These are phyloP conservation scores for Linyphia triangularis DNA, from an alignment of 2,888 invertebrate species.

Conservation along the genomic window DNA sequence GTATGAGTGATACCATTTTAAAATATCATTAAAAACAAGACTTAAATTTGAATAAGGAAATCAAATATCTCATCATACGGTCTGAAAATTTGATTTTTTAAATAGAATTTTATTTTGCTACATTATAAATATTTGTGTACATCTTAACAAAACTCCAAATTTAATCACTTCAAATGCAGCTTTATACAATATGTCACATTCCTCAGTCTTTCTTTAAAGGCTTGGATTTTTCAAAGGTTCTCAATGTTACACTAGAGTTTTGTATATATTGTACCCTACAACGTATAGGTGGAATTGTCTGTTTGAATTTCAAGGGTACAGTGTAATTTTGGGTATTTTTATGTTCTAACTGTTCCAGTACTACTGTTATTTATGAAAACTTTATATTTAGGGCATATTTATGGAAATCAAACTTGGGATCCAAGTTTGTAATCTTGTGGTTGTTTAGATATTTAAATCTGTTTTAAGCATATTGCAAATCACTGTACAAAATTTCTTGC, in stretches of 20 bases:
- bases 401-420: background rate
- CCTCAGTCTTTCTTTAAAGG: conserved; percentile 19
- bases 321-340: background rate
- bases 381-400: conserved; percentile 10
- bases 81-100: too few relatives aligned
- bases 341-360: background rate
- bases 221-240: conserved; percentile 61
- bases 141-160: too few relatives aligned
- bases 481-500: background rate
- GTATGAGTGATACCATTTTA: too few relatives aligned
- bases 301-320: conserved; percentile 7
- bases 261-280: conserved; percentile 18
- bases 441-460: background rate
- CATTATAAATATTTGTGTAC: too few relatives aligned
- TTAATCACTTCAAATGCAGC: too few relatives aligned
- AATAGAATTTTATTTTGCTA: too few relatives aligned
- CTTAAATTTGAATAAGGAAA: too few relatives aligned
- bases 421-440: background rate
- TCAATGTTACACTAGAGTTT: background rate
- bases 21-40: too few relatives aligned
- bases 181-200: too few relatives aligned
- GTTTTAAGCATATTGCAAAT: background rate
- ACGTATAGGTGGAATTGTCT: conserved; percentile 21
- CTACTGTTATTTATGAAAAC: conserved; percentile 8
- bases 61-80: too few relatives aligned